Evolutionary conservation across 2,797 vertebrate genomes (phyloP), one percentile per base, ranked within the genome.

Genomic region (Chelmon rostratus): DNA sequence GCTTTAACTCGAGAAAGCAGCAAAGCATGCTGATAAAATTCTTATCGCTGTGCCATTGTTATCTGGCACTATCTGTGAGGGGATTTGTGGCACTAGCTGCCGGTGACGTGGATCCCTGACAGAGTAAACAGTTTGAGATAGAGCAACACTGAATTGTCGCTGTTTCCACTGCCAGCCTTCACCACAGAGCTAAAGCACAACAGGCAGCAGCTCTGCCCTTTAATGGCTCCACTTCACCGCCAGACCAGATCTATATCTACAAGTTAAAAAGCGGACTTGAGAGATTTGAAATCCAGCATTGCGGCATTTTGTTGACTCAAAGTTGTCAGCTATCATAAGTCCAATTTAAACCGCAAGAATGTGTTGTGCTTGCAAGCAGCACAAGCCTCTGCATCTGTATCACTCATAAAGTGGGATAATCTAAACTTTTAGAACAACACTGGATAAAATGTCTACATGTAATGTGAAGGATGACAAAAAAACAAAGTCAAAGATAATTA

Each of bases 71-170:
- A 79, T 79, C 78, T 47, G 57, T 75, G 33, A 65, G 76, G 77
- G 63, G 65, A 86, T 79, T 86, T 87, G 70, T 76, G 62, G 67
- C 68, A 44, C 23, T 68, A 1, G 63, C 76, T 78, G 67, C 46
- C 78, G 79, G 73, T 67, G 79, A 58, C 82, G 63, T 74, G 82
- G 63, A 74, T 81, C 44, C 68, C 65, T 79, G 78, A 90, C 79
- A 82, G 65, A 82, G 58, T 82, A 56, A 89, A 79, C 54, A 78
- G 67, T 79, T 73, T 68, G 56, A 82, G 76, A 87, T 69, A 66
- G 68, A 90, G 59, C 61, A 70, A 75, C 78, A 79, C 1, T 64
- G 76, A 68, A 70, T 82, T 61, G 63, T 54, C 0, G 33, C 65
- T 42, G 37, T 81, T 78, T 81, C 50, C 68, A 28, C 61, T 65